Percentiles rank a stretch among this genome's conserved stretches.
phyloP scores from a whole-genome alignment of 1,140 invertebrate species.

The Phenacoccus solenopsis region DNA sequence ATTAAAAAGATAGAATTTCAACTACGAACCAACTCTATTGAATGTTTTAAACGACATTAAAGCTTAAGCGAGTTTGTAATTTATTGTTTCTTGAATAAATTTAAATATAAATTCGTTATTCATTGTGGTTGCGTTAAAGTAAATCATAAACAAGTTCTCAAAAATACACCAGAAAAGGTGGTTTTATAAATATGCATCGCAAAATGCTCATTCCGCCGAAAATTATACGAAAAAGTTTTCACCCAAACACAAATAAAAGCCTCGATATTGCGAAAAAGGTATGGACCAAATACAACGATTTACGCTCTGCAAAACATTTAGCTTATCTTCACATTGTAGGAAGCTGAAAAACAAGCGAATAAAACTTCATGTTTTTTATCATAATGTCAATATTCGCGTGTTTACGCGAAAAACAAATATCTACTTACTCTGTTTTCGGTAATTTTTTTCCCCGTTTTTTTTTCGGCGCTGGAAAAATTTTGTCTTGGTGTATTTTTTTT shows the following conservation, averaged over 20 bases:
- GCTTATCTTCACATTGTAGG: background rate
- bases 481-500: no score
- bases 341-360: no score
- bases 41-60: no score
- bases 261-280: background rate
- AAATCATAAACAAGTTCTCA: background rate
- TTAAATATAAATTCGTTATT: background rate
- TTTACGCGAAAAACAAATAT: no score
- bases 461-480: no score
- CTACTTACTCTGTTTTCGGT: no score
- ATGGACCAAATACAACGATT: background rate
- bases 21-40: no score
- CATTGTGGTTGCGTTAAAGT: background rate
- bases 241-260: background rate
- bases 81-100: background rate
- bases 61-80: background rate
- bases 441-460: no score
- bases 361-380: no score
- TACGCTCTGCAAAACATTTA: background rate
- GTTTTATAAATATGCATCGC: background rate
- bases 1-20: no score
- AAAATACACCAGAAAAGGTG: no score
- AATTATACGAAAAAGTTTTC: background rate
- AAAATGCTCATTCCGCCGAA: background rate
- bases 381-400: no score